Percentiles rank a stretch among this genome's conserved stretches.
phyloP scores from a whole-genome alignment of 2,888 invertebrate species.

The Bombyx huttoni region DNA sequence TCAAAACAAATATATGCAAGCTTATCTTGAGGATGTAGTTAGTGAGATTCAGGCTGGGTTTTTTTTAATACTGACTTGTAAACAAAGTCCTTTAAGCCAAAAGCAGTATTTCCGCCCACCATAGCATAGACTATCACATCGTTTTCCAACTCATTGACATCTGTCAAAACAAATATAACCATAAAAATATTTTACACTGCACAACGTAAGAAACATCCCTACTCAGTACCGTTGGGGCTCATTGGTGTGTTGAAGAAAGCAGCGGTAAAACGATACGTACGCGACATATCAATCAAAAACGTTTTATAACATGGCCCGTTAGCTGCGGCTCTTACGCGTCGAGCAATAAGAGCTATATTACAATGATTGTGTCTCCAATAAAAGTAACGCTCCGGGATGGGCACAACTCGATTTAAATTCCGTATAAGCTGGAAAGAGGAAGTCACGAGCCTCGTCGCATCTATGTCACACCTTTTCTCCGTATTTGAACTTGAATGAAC shows the following conservation, averaged over 20 bases:
- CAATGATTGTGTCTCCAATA: constrained; percentile 4
- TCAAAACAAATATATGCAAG: too few species aligned
- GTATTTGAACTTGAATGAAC: constrained; percentile 64
- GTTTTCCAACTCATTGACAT: too few species aligned
- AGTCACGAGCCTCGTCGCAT: constrained; percentile 57
- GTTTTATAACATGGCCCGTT: constrained; percentile 22
- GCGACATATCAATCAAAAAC: constrained; percentile 63
- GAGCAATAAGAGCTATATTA: constrained; percentile 24
- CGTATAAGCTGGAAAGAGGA: constrained; percentile 69
- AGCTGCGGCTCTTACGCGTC: constrained; percentile 20
- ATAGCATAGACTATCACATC: too few species aligned
- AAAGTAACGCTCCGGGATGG: constrained; percentile 35
- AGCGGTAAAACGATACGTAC: constrained; percentile 55
- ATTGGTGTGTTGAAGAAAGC: constrained; percentile 65
- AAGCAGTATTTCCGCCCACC: too few species aligned
- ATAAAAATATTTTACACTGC: too few species aligned
- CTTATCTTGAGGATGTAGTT: too few species aligned
- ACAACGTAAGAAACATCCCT: constrained; percentile 13
- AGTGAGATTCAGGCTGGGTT: too few species aligned
- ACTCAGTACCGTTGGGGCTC: constrained; percentile 63
- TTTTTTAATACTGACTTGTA: too few species aligned
- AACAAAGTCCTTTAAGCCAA: too few species aligned
- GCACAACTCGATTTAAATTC: constrained; percentile 67
- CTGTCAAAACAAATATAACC: too few species aligned
- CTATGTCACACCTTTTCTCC: constrained; percentile 69